Percentiles rank a stretch among this genome's conserved stretches.
Evolutionary conservation across 2,888 invertebrate species (phyloP).

Genomic region (Schizaphis graminum): DNA sequence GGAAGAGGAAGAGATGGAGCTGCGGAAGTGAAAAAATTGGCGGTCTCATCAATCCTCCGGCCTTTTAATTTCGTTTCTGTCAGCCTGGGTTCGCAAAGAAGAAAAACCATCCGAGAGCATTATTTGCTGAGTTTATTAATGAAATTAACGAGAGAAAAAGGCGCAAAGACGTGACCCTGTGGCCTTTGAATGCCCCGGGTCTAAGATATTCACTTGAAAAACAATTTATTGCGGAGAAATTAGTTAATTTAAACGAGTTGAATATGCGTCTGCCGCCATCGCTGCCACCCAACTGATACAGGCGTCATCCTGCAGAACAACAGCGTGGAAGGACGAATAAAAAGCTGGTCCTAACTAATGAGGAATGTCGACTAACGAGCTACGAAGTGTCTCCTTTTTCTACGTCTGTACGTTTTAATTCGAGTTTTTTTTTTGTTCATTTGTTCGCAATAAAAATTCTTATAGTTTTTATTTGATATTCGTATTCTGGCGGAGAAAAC

Average conservation of each 20-base stretch:
- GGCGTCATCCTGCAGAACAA: background rate
- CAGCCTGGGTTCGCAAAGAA: conserved; percentile 4
- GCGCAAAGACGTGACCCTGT: conserved; percentile 36
- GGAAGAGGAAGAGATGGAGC: background rate
- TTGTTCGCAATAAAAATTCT: conserved; percentile 5
- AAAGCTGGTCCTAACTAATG: conserved; percentile 45
- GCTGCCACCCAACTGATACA: background rate
- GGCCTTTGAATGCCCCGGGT: conserved; percentile 42
- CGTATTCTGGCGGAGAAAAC: background rate
- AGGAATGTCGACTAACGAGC: conserved; percentile 47
- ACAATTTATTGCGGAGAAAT: conserved; percentile 60
- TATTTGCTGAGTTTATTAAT: conserved; percentile 57
- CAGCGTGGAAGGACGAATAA: background rate
- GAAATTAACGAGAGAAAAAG: conserved; percentile 58
- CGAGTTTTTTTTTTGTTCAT: conserved; percentile 14
- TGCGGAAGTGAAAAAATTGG: conserved; percentile 40
- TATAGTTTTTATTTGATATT: conserved; percentile 39
- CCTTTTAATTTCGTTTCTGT: conserved; percentile 61
- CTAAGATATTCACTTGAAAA: conserved; percentile 50
- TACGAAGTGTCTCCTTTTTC: conserved; percentile 32
- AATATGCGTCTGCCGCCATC: conserved; percentile 23
- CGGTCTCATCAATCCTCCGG: conserved; percentile 53
- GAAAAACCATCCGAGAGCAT: conserved; percentile 44
- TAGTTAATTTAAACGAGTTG: conserved; percentile 62
- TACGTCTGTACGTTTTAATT: background rate